Base-by-base conservation (phyloP, 2,888 invertebrate species). In the Leucophenga montana region DNA sequence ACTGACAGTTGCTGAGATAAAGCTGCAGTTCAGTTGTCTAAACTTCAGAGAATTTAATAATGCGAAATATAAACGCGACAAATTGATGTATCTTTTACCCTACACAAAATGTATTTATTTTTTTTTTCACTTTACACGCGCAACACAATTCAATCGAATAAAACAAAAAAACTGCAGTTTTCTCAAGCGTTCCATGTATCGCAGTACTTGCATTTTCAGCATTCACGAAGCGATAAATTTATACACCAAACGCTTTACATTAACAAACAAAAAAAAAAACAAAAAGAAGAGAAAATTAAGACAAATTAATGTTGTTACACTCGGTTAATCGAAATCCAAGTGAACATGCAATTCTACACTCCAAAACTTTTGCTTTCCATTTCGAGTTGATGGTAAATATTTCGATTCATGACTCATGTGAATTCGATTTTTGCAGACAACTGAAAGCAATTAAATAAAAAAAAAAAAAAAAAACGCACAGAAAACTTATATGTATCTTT, bases 401-500 rank as follows among this genome's bases (percentile, higher is more conserved):
- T n/a, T n/a, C 27, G 27, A 27, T 18, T 9, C 14, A 56, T 20
- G 22, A 56, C 8, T 53, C n/a, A 53, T 20, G 53, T 18, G 3
- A 39, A 5, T 39, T 27, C 48, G 48, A 9, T 14, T 48, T 27
- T 27, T 4, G 13, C 46, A 46, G 46, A 46, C 13, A n/a, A 6
- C n/a, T 46, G 2, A 20, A 44, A 18, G 3, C 46, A 46, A 48
- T 22, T 64, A 22, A 48, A n/a, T n/a, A n/a, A n/a, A n/a, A n/a
- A n/a, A n/a, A n/a, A n/a, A n/a, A n/a, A n/a, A n/a, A n/a, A 64
- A 27, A 39, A 3, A 39, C 3, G 39, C 8, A 16, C 44, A 64
- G 13, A 31, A 73, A 81, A 27, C 27, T 27, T 4, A 27, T 4
- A 27, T 27, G 27, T 27, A 27, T 2, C 27, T 27, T 2, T 4